Conservation (phyloP, 2,888 invertebrate species). For the Melinaea marsaeus region DNA sequence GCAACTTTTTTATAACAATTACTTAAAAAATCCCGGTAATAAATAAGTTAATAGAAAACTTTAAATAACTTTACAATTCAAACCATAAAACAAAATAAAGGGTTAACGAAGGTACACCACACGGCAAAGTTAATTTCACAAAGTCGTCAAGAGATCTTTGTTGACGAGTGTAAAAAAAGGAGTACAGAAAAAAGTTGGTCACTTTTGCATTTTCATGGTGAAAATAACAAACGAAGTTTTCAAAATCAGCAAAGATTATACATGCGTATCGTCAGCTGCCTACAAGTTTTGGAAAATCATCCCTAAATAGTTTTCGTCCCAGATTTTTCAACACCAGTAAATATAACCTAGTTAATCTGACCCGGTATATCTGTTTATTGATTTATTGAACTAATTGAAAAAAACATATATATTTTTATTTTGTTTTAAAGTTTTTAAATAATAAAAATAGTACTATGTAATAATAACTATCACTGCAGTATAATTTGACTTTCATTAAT, state of each 20-base stretch:
- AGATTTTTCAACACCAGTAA: too few relatives aligned
- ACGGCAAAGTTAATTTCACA: neutral
- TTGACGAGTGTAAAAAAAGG: conserved; percentile 19
- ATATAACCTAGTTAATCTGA: too few relatives aligned
- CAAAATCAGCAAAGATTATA: conserved; percentile 52
- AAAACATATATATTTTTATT: too few relatives aligned
- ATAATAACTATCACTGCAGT: too few relatives aligned
- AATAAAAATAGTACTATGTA: too few relatives aligned
- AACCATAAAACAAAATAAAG: neutral
- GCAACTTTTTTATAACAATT: too few relatives aligned
- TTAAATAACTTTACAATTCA: neutral
- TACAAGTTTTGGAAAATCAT: conserved; percentile 32
- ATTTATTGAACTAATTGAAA: too few relatives aligned
- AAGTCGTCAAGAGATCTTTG: neutral
- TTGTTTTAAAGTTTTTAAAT: too few relatives aligned
- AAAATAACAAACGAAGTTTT: conserved; percentile 42
- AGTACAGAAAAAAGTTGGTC: conserved; percentile 28
- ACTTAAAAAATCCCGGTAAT: too few relatives aligned
- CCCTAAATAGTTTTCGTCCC: neutral
- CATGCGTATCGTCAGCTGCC: conserved; percentile 51
- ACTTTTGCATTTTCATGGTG: conserved; percentile 36
- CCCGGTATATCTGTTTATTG: too few relatives aligned
- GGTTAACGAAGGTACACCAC: neutral
- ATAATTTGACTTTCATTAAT: too few relatives aligned
- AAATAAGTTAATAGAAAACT: too few relatives aligned